Evolutionary conservation across 2,797 vertebrate genomes (phyloP).

Genomic region (Pseudochaenichthys georgianus): DNA sequence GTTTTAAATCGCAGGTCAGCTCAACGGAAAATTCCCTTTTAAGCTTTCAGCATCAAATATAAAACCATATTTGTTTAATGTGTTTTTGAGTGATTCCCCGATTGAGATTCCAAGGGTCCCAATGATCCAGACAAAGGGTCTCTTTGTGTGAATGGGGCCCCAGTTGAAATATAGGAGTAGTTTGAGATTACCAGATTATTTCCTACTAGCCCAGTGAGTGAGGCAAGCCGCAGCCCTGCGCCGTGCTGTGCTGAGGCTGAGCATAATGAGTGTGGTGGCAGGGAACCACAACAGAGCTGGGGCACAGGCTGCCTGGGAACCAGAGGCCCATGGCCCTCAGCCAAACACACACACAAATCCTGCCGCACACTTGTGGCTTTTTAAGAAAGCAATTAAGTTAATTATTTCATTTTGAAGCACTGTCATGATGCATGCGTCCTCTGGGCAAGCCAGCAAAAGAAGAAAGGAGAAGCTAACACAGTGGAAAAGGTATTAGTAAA

Average conservation of each 20-base stretch:
- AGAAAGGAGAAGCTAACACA: slow-evolving; percentile 48
- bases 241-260: slow-evolving; percentile 74
- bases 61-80: slow-evolving; percentile 76
- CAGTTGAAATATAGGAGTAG: slow-evolving; percentile 76
- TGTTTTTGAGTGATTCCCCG: slow-evolving; percentile 79
- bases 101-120: slow-evolving; percentile 67
- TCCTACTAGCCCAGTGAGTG: slow-evolving; percentile 73
- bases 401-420: slow-evolving; percentile 85
- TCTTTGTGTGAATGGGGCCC: slow-evolving; percentile 78
- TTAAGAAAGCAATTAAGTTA: slow-evolving; percentile 86
- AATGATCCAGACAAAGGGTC: slow-evolving; percentile 74
- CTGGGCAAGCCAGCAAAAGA: slow-evolving; percentile 61
- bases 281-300: slow-evolving; percentile 87
- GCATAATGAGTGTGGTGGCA: slow-evolving; percentile 85
- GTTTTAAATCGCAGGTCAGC: slow-evolving; percentile 17
- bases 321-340: slow-evolving; percentile 77
- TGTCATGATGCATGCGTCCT: slow-evolving; percentile 79
- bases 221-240: slow-evolving; percentile 67
- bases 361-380: slow-evolving; percentile 83
- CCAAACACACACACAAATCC: slow-evolving; percentile 83
- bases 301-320: slow-evolving; percentile 81
- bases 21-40: slow-evolving; percentile 28
- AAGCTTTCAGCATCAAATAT: slow-evolving; percentile 49
- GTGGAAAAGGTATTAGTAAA: slow-evolving; percentile 74
- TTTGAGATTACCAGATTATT: slow-evolving; percentile 88